These are phyloP conservation scores for Apantesis nais DNA, from an alignment of 2,888 invertebrate genomes.

Conservation along the genomic window DNA sequence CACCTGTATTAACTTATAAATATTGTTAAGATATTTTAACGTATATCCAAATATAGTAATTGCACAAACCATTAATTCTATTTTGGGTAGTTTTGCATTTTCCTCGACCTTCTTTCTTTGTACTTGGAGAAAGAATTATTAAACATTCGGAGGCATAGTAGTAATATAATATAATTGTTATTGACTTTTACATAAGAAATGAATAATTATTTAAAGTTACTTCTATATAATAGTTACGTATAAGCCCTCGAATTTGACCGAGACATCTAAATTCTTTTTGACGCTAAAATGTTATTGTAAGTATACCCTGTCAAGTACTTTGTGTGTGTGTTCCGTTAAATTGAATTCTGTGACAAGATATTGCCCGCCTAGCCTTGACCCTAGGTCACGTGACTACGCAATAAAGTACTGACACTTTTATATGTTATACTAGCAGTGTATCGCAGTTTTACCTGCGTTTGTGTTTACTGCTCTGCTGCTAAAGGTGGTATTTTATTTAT, in stretches of 20 bases:
- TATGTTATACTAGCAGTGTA: not conserved
- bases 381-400: not conserved
- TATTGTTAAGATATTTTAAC: not conserved
- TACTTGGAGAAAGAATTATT: not conserved
- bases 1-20: not conserved
- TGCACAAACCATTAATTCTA: not conserved
- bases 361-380: not conserved
- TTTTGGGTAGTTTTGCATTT: not conserved
- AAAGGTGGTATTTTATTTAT: no score
- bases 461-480: no score
- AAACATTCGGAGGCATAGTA: not conserved
- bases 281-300: not conserved
- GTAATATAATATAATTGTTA: slow-evolving; percentile 2
- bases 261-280: not conserved
- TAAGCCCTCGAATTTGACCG: not conserved
- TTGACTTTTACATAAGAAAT: not conserved
- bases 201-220: not conserved
- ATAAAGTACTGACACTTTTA: not conserved
- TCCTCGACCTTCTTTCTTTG: not conserved
- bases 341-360: not conserved
- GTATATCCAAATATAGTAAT: no score
- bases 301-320: not conserved
- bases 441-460: not conserved
- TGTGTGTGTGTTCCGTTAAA: not conserved
- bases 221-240: not conserved